Base-by-base conservation (phyloP, 2,113 vertebrate genomes). In the Otus sunia region DNA sequence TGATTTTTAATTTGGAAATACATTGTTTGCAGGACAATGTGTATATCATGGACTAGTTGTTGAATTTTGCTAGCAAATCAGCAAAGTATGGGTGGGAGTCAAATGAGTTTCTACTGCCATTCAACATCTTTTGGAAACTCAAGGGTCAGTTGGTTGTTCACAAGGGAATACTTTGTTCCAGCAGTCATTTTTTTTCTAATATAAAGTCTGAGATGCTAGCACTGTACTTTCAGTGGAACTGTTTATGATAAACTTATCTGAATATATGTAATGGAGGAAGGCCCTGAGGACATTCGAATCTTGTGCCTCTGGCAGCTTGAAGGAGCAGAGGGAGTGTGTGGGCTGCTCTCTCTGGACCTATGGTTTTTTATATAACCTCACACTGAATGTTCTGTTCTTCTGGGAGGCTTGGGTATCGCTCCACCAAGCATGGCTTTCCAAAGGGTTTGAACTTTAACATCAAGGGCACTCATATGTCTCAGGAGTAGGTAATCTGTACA, bases 361-460 rank as follows among this genome's bases (percentile, higher is more conserved):
- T 45, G 63, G 0, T 16, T 75, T 89, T 91, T 76, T 16, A 14
- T 32, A 62, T 86, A 91, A 78, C 86, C 72, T 89, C 83, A 71
- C 34, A 43, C 41, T 1, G 3, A 64, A 69, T 5, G 1, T 36
- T 95, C 69, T 6, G 34, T 72, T 96, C 96, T 97, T 94, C 50
- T 87, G 95, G 92, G 97, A 97, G 87, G 66, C 63, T 91, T 94
- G 66, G 66, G 58, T 91, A 68, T 62, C 5, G 86, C 97, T 97
- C 80, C 53, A 66, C 83, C 86, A 92, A 97, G 94, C 91, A 0
- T 87, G 81, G 77, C 66, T 95, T 96, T 97, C 80, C 62, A 63
- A 13, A 73, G 77, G 41, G 41, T 89, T 76, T 95, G 92, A 81
- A 85, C 92, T 95, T 81, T 56, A 94, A 68, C 83, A 73, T 50